Base-by-base conservation (phyloP, 2,113 vertebrate genomes). In the Phrynocephalus versicolor region DNA sequence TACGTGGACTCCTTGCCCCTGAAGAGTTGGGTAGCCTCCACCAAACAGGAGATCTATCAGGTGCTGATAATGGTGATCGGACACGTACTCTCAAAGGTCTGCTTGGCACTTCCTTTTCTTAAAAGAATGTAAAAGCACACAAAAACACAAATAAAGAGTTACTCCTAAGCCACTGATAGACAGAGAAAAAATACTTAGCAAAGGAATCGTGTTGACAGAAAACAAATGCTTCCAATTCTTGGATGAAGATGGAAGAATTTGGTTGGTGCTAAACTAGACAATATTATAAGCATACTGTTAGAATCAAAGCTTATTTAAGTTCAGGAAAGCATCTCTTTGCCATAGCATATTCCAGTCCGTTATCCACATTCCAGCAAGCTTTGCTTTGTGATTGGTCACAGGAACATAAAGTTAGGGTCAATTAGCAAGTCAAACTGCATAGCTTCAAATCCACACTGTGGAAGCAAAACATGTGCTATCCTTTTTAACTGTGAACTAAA, bases 21-120 rank as follows among this genome's bases (percentile, higher is more conserved):
- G 97, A 97, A 41, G 96, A 96, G 5, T 97, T 97, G 41, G 97
- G 96, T 0, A 97, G 91, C 87, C 96, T 97, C 94, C 96, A 96
- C 18, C 96, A 96, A 51, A 96, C 90, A 0, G 96, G 83, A 16
- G 93, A 88, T 33, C 87, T 95, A 77, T 94, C 89, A 0, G 95
- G 93, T 3, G 78, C 55, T 15, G 96, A 88, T 19, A 94, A 93
- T 5, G 78, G 51, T 10, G 96, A 88, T 25, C 85, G 96, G 84
- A 95, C 58, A 2, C 94, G 96, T 62, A 94, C 80, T 74, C 96
- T 92, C 87, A 96, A 88, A 73, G 95, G 93, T 91, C 93, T 96
- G 88, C 90, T 95, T 85, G 96, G 93, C 88, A 96, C 93, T 80
- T 97, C 96, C 92, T 95, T 97, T 90, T 96, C 97, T 97, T 96